Evolutionary conservation across 2,888 invertebrate genomes (phyloP).

Genomic region (Hydraecia micacea): DNA sequence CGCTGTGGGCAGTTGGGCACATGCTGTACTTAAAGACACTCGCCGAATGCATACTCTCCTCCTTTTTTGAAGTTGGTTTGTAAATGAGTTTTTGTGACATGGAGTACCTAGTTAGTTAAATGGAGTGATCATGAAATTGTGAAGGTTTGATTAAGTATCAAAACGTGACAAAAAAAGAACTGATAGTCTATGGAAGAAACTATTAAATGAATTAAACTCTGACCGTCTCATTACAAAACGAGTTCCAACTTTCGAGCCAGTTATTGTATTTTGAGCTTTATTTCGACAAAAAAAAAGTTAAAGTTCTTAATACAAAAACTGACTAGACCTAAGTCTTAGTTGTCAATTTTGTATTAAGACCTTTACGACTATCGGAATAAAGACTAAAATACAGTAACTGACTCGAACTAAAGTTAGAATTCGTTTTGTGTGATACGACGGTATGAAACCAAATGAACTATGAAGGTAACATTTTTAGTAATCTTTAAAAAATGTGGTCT

Average conservation of each 20-base stretch:
- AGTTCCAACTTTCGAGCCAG: background rate
- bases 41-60: background rate
- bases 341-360: background rate
- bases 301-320: background rate
- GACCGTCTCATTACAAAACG: background rate
- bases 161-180: background rate
- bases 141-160: background rate
- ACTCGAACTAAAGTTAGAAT: background rate
- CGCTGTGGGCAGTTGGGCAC: background rate
- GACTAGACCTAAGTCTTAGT: background rate
- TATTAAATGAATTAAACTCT: background rate
- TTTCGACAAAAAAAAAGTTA: background rate
- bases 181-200: background rate
- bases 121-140: background rate
- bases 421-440: background rate
- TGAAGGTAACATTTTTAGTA: background rate
- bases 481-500: background rate
- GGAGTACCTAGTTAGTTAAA: background rate
- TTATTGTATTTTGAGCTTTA: background rate
- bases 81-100: background rate
- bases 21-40: constrained; percentile 10
- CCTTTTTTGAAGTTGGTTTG: background rate
- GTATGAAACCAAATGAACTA: background rate
- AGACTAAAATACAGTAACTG: background rate
- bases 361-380: background rate